A percentile compares a stretch with the other conserved stretches of the same genome.
Evolutionary conservation across 2,888 invertebrate species (phyloP).

Genomic region (Agonopterix alstromeriana): DNA sequence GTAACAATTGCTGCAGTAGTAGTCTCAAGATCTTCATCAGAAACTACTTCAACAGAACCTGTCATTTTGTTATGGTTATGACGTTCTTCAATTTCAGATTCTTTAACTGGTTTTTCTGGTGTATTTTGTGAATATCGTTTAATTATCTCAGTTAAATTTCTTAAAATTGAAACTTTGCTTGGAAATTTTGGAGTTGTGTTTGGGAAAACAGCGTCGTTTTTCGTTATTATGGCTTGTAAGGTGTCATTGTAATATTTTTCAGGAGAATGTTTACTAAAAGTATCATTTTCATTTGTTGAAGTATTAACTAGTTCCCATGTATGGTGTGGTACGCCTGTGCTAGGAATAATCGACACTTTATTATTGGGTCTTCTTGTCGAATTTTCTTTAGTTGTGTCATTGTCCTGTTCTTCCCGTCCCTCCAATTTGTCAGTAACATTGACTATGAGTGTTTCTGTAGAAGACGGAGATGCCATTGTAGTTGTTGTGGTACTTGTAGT

Average conservation of each 20-base stretch:
- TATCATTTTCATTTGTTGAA: slow-evolving; percentile 59
- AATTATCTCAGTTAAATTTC: slow-evolving; percentile 80
- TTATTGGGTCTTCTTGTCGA: slow-evolving; percentile 60
- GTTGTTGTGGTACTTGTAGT: slow-evolving; percentile 8
- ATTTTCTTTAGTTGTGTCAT: slow-evolving; percentile 40
- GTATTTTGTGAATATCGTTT: slow-evolving; percentile 76
- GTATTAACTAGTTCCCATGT: slow-evolving; percentile 79
- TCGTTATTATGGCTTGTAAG: slow-evolving; percentile 78
- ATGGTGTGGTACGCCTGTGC: slow-evolving; percentile 52
- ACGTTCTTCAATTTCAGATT: slow-evolving; percentile 34
- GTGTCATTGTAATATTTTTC: slow-evolving; percentile 79
- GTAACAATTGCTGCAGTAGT: slow-evolving; percentile 72
- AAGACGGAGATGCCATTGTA: slow-evolving; percentile 13
- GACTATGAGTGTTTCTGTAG: slow-evolving; percentile 16
- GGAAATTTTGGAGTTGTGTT: slow-evolving; percentile 63
- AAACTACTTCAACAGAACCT: slow-evolving; percentile 63
- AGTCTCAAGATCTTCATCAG: slow-evolving; percentile 56
- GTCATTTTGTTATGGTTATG: slow-evolving; percentile 48
- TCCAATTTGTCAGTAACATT: slow-evolving; percentile 13
- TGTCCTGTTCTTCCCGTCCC: slow-evolving; percentile 12
- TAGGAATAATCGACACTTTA: slow-evolving; percentile 67
- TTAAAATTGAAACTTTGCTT: slow-evolving; percentile 64
- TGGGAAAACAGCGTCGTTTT: slow-evolving; percentile 65
- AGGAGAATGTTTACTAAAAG: slow-evolving; percentile 53
- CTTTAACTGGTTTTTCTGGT: slow-evolving; percentile 22